Conservation (phyloP, 2,797 vertebrate species). For the Arvicola amphibius region DNA sequence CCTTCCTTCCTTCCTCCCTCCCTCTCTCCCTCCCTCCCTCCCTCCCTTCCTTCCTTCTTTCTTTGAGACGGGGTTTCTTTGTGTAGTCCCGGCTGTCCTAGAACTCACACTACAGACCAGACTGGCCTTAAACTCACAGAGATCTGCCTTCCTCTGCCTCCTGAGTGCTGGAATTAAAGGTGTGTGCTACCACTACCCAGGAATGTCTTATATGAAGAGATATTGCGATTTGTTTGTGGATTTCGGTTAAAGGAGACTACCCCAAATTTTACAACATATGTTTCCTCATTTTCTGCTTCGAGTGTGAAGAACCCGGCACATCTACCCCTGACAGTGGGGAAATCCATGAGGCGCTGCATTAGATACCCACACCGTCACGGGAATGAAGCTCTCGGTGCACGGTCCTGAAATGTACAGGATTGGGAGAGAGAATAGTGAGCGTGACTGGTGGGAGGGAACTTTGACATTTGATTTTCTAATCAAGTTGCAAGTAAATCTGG, state of each 20-base stretch:
- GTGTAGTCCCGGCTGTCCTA: too few species aligned
- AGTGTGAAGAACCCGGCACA: not conserved
- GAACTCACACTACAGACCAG: not conserved
- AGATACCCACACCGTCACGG: not conserved
- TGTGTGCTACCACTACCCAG: not conserved
- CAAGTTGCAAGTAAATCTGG: not conserved
- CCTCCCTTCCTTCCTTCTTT: not conserved
- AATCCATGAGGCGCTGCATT: not conserved
- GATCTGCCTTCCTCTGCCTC: not conserved
- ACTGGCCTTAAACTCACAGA: not conserved
- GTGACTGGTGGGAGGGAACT: not conserved
- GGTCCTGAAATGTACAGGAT: not conserved
- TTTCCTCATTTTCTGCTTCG: not conserved
- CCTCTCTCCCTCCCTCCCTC: accelerated
- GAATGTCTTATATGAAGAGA: not conserved
- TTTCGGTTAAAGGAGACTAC: not conserved
- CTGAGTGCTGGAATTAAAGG: not conserved
- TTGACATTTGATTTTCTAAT: slow-evolving; percentile 34
- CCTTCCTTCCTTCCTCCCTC: accelerated
- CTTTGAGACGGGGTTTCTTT: not conserved
- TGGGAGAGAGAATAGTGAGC: not conserved
- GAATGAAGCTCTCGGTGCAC: not conserved
- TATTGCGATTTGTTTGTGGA: not conserved
- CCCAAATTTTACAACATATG: not conserved
- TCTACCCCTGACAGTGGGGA: not conserved